Evolutionary conservation across 2,797 vertebrate genomes (phyloP), one percentile per base, ranked within the genome.

Genomic region (Muscicapa striata): DNA sequence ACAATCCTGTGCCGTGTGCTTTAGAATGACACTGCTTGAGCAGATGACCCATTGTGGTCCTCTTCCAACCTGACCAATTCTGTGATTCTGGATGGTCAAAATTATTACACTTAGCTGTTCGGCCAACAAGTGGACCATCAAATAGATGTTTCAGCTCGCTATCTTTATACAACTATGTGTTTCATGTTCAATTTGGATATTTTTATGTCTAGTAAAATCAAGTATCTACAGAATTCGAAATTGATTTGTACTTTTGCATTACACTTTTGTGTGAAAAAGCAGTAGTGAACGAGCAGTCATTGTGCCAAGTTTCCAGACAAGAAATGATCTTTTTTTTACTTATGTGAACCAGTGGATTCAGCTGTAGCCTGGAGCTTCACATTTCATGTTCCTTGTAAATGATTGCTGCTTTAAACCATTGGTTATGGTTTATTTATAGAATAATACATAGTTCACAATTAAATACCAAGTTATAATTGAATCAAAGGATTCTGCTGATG

Each of bases 401-500:
- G 24, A 87, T 4, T 94, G 67, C 67, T 87, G 57, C 49, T 90
- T 92, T 89, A 96, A 95, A 89, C 64, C 84, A 90, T 77, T 89
- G 49, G 86, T 64, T 95, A 89, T 75, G 79, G 84, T 87, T 90
- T 96, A 90, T 96, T 94, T 94, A 90, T 92, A 84, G 89, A 90
- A 88, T 79, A 95, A 95, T 87, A 67, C 74, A 67, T 54, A 84
- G 83, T 70, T 87, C 90, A 91, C 86, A 95, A 96, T 84, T 95
- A 95, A 95, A 95, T 89, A 75, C 58, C 68, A 93, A 80, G 68
- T 77, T 83, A 52, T 93, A 97, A 95, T 90, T 95, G 92, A 94
- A 95, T 87, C 95, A 96, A 89, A 94, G 78, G 88, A 94, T 95
- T 94, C 84, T 95, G 92, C 90, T 92, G 89, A 95, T 95, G 72